These are phyloP conservation scores for Drosophila putrida DNA, from an alignment of 2,888 invertebrate genomes.

Conservation along the genomic window DNA sequence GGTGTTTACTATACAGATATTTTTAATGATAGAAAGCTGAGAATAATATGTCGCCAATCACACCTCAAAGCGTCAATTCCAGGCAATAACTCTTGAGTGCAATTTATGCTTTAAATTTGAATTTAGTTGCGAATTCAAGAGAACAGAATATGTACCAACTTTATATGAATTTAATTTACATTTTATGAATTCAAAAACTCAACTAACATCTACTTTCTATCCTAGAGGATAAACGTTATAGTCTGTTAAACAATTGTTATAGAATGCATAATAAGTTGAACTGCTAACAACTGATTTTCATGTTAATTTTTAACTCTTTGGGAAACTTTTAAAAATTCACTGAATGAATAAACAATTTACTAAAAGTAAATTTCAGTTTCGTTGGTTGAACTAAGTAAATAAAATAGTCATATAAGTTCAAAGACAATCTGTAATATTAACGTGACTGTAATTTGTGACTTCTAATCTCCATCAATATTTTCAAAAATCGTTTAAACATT, in stretches of 20 bases:
- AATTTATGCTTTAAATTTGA: constrained; percentile 34
- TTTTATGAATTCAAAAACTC: constrained; percentile 9
- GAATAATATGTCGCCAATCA: too few relatives aligned
- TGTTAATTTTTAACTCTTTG: too few relatives aligned
- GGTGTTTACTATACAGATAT: too few relatives aligned
- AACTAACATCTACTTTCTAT: neutral
- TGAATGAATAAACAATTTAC: too few relatives aligned
- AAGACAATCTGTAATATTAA: neutral
- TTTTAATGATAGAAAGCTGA: too few relatives aligned
- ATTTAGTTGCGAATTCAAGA: neutral
- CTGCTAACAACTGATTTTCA: too few relatives aligned
- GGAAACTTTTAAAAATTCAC: too few relatives aligned
- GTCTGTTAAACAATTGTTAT: neutral
- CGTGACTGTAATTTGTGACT: neutral
- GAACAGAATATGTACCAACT: neutral
- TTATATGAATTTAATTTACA: constrained; percentile 1
- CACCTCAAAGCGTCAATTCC: too few relatives aligned
- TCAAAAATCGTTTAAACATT: neutral
- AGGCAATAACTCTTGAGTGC: too few relatives aligned
- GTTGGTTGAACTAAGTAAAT: too few relatives aligned
- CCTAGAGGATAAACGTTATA: neutral
- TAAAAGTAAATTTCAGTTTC: too few relatives aligned
- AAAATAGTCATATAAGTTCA: too few relatives aligned
- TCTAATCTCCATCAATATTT: neutral
- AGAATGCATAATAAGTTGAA: neutral